These are phyloP conservation scores for Heliconius cydno DNA, from an alignment of 2,888 invertebrate genomes.

Conservation along the genomic window DNA sequence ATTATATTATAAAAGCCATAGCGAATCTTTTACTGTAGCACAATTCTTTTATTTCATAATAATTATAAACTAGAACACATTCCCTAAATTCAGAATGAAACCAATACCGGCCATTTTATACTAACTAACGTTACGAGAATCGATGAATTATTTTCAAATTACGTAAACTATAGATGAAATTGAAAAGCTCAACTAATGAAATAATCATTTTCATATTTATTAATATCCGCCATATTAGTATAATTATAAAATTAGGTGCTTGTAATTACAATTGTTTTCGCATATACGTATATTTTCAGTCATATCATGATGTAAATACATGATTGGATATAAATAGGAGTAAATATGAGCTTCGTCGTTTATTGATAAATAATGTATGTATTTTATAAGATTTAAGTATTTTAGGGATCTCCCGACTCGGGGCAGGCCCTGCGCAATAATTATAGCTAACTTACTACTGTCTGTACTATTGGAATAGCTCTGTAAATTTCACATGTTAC, in stretches of 20 bases:
- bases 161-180: slow-evolving; percentile 38
- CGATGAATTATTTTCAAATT: slow-evolving; percentile 36
- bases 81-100: slow-evolving; percentile 41
- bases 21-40: slow-evolving; percentile 38
- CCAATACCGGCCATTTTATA: slow-evolving; percentile 51
- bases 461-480: slow-evolving; percentile 78
- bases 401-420: slow-evolving; percentile 66
- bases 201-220: slow-evolving; percentile 37
- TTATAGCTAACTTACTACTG: slow-evolving; percentile 79
- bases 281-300: slow-evolving; percentile 70
- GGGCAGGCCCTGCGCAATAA: slow-evolving; percentile 80
- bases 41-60: slow-evolving; percentile 28
- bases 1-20: slow-evolving; percentile 60
- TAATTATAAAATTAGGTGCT: slow-evolving; percentile 64
- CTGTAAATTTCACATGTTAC: slow-evolving; percentile 83
- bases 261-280: slow-evolving; percentile 60
- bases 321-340: slow-evolving; percentile 73
- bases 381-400: slow-evolving; percentile 74
- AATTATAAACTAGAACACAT: slow-evolving; percentile 13
- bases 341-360: slow-evolving; percentile 82
- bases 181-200: slow-evolving; percentile 46
- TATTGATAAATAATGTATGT: slow-evolving; percentile 61
- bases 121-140: slow-evolving; percentile 38
- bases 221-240: slow-evolving; percentile 41
- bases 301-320: slow-evolving; percentile 81